Evolutionary conservation across 2,113 vertebrate genomes (phyloP).

Genomic region (Parus major): DNA sequence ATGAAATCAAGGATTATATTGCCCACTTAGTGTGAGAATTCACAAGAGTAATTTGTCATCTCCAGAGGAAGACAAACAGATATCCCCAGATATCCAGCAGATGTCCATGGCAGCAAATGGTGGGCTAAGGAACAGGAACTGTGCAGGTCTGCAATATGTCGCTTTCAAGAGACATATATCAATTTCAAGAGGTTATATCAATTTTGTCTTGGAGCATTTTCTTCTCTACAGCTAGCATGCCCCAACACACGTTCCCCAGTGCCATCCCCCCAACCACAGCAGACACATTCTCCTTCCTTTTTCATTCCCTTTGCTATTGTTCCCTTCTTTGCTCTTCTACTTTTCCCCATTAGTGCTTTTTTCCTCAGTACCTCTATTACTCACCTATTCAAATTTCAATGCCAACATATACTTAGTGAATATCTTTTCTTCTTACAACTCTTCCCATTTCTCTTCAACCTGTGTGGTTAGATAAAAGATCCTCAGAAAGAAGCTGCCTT

Average conservation of each 20-base stretch:
- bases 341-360: background rate
- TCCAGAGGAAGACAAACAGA: background rate
- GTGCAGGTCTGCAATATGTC: background rate
- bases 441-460: background rate
- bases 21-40: background rate
- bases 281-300: background rate
- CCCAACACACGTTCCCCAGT: background rate
- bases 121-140: background rate
- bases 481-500: background rate
- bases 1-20: background rate
- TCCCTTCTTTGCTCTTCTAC: background rate
- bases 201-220: background rate
- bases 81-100: no score
- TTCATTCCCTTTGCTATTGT: background rate
- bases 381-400: background rate
- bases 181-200: background rate
- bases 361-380: background rate
- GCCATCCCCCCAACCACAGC: background rate
- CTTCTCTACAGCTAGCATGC: background rate
- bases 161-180: background rate
- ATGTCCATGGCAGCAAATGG: background rate
- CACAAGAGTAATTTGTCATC: accelerated
- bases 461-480: background rate
- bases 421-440: background rate
- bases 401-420: background rate